Conservation (phyloP, 2,797 vertebrate species). For the Zenarchopterus dispar region DNA sequence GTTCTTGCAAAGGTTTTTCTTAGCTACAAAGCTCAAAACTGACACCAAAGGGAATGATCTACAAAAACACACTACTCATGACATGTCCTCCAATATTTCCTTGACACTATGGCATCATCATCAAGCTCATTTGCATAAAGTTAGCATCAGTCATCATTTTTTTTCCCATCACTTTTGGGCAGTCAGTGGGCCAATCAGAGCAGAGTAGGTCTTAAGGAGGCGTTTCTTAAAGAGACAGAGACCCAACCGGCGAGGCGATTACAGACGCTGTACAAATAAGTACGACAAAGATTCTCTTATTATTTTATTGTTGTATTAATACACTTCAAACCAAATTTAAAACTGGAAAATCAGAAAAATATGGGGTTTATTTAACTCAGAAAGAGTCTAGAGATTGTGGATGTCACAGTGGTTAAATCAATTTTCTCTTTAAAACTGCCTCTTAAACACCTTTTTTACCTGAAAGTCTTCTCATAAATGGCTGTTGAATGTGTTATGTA, state of each 20-base stretch:
- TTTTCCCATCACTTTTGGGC: background rate
- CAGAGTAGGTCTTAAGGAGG: background rate
- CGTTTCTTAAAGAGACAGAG: background rate
- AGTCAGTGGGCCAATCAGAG: background rate
- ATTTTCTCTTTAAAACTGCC: conserved; percentile 14
- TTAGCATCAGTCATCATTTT: too few relatives aligned
- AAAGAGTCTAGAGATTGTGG: conserved; percentile 25
- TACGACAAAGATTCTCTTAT: background rate
- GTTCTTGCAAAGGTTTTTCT: too few relatives aligned
- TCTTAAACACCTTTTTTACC: conserved; percentile 26
- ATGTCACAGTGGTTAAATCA: conserved; percentile 28
- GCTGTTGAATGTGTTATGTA: conserved; percentile 49
- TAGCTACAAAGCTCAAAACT: too few relatives aligned
- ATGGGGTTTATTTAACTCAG: too few relatives aligned
- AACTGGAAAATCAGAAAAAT: too few relatives aligned
- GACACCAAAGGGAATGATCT: too few relatives aligned
- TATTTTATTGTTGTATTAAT: background rate
- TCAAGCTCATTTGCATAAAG: too few relatives aligned
- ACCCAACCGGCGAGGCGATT: background rate
- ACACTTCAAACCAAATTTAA: background rate
- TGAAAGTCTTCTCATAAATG: conserved; percentile 35
- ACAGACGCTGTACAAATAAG: background rate
- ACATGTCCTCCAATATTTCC: too few relatives aligned
- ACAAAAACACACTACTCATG: too few relatives aligned
- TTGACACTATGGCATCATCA: too few relatives aligned